Evolutionary conservation across 1,140 invertebrate species (phyloP).

Genomic region (Helicoverpa zea): DNA sequence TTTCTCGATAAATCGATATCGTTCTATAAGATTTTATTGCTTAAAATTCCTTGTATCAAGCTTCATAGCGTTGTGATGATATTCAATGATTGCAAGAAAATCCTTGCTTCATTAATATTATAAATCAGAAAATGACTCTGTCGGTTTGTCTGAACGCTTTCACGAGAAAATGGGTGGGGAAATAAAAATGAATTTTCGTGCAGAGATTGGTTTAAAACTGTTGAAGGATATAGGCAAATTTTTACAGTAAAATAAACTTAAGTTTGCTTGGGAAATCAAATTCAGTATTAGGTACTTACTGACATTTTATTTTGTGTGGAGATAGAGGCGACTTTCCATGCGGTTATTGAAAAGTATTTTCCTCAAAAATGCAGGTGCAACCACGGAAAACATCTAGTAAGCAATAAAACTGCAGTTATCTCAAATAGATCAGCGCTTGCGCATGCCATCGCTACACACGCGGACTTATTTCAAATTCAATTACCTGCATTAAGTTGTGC

Average conservation of each 20-base stretch:
- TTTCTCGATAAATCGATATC: not conserved
- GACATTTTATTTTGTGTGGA: too few species aligned
- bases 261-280: too few species aligned
- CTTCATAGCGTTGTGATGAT: slow-evolving; percentile 8
- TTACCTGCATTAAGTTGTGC: not conserved
- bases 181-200: too few species aligned
- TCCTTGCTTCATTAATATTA: not conserved
- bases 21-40: not conserved
- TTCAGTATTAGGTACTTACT: too few species aligned
- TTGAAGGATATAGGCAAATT: too few species aligned
- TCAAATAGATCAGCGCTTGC: slow-evolving; percentile 7
- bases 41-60: not conserved
- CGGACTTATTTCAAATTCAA: slow-evolving; percentile 45
- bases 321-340: too few species aligned
- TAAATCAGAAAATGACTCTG: not conserved
- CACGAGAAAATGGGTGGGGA: too few species aligned
- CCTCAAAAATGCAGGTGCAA: not conserved
- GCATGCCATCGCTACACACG: slow-evolving; percentile 10
- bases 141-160: too few species aligned
- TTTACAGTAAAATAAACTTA: too few species aligned
- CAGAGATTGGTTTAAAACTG: too few species aligned
- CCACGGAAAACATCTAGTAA: not conserved
- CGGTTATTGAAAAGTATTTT: too few species aligned
- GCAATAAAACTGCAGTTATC: slow-evolving; percentile 35
- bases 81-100: slow-evolving; percentile 18